Evolutionary conservation across 2,113 vertebrate genomes (phyloP), one percentile per base, ranked within the genome.

Genomic region (Protobothrops flavoviridis): DNA sequence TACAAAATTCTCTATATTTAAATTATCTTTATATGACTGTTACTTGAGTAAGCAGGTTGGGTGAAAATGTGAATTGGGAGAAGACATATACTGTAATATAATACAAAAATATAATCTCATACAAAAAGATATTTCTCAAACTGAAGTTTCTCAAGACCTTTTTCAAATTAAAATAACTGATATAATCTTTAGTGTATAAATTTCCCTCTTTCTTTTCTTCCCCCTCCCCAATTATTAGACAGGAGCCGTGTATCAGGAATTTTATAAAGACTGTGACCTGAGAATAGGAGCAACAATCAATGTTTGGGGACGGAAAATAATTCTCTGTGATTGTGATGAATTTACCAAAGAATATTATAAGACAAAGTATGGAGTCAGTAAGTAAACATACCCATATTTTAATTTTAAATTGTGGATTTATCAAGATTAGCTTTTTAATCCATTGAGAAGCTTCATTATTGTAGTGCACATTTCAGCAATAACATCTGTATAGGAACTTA

Each of bases 261-360:
- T 98, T 96, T 99, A 99, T 95, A 98, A 96, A 96, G 99, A 99
- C 93, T 94, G 92, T 95, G 99, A 99, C 97, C 97, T 99, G 96
- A 97, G 93, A 45, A 86, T 99, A 88, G 99, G 99, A 56, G 92
- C 96, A 24, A 95, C 97, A 94, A 97, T 99, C 97, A 99, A 99
- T 88, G 98, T 98, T 86, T 99, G 98, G 98, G 99, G 99, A 95
- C 97, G 99, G 92, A 98, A 95, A 92, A 96, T 99, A 57, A 88
- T 98, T 26, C 95, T 99, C 94, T 97, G 98, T 88, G 98, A 99
- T 95, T 99, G 99, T 95, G 98, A 99, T 96, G 97, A 98, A 95
- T 99, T 99, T 97, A 99, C 99, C 50, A 99, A 98, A 97, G 95
- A 98, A 93, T 98, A 98, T 97, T 99, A 99, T 96, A 98, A 96